Base-by-base conservation (phyloP, 2,888 invertebrate genomes). In the Chamaedrilus cognettii region DNA sequence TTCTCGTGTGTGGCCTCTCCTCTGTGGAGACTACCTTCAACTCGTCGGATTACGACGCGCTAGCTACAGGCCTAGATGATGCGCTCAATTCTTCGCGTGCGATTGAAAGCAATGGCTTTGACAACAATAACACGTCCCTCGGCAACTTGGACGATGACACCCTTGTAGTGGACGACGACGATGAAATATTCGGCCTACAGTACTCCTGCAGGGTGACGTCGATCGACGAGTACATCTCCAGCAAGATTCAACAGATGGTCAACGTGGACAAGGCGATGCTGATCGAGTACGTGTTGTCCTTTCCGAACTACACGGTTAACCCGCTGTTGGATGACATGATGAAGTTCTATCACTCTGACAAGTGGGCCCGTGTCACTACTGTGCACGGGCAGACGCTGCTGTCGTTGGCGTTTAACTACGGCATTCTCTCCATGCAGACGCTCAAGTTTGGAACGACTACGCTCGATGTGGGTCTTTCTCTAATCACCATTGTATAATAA, bases 381-480 rank as follows among this genome's bases (percentile, higher is more conserved):
- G 75, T 74, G 26, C 82, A 82, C 64, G 82, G 82, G 0, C 76
- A 79, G 55, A 81, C 82, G 0, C 70, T 82, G 34, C 74, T 82
- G n/a, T 78, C 80, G 57, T 68, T 82, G 52, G 79, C 82, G 4
- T 82, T 82, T 68, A 79, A 82, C 71, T 81, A 80, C 69, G 81
- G 81, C 49, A 77, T 82, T 3, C 67, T 82, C 11, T 82, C 82
- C 2, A 73, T 82, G 70, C 76, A 77, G 68, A 80, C 81, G 28
- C 70, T 82, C 33, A 78, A 77, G 11, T 79, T 81, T 19, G 82
- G 82, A 1, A 78, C 80, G 19, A 65, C 5, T 11, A 49, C 4
- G 55, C 66, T 78, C 5, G 60, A 73, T 1, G 72, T n/a, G n/a
- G n/a, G n/a, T n/a, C n/a, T n/a, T n/a, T n/a, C n/a, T n/a, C n/a